These are phyloP conservation scores for Furcula furcula DNA, from an alignment of 2,888 invertebrate genomes.

Conservation along the genomic window DNA sequence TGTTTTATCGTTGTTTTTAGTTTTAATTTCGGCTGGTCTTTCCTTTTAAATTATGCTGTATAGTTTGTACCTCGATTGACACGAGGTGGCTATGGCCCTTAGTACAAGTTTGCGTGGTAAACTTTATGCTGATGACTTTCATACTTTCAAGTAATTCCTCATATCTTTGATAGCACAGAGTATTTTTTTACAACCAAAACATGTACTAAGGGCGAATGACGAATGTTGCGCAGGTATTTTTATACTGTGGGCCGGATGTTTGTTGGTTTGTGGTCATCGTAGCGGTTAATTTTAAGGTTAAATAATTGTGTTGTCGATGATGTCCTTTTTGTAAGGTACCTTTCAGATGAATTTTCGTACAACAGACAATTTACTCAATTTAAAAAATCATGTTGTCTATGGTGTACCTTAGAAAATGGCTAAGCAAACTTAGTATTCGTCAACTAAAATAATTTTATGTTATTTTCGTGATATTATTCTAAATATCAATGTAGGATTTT, in stretches of 20 bases:
- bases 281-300: constrained; percentile 30
- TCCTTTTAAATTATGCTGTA: constrained; percentile 30
- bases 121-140: too few relatives aligned
- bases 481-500: constrained; percentile 32
- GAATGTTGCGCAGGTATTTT: constrained; percentile 13
- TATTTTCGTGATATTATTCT: constrained; percentile 35
- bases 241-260: not conserved
- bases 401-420: constrained; percentile 19
- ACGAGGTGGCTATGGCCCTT: constrained; percentile 5
- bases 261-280: constrained; percentile 30
- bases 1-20: constrained; percentile 66
- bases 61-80: constrained; percentile 17
- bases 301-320: not conserved
- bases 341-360: too few relatives aligned
- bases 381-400: too few relatives aligned
- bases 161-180: too few relatives aligned
- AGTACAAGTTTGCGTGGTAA: too few relatives aligned
- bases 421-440: constrained; percentile 21
- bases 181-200: too few relatives aligned
- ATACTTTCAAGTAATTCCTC: too few relatives aligned
- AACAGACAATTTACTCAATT: too few relatives aligned
- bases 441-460: constrained; percentile 28
- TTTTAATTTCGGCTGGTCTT: constrained; percentile 49
- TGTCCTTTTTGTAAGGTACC: constrained; percentile 1
- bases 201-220: too few relatives aligned